Conservation (phyloP, 2,888 invertebrate genomes). For the Panzeria rudis region DNA sequence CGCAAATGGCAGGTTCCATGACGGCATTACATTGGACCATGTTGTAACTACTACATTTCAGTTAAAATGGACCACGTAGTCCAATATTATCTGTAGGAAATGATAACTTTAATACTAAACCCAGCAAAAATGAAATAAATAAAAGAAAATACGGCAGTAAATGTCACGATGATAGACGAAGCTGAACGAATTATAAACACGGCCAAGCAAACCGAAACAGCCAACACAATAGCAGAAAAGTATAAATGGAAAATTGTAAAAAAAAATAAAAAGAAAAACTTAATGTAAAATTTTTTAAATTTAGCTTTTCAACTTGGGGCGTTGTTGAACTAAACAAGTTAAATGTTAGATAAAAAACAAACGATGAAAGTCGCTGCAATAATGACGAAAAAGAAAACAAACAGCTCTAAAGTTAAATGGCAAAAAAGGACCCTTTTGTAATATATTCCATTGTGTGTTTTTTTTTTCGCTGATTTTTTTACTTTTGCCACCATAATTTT, state of each 20-base stretch:
- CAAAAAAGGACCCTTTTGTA: slow-evolving; percentile 48
- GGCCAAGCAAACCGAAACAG: slow-evolving; percentile 63
- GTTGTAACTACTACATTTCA: too few relatives aligned
- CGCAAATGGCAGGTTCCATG: too few relatives aligned
- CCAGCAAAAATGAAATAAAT: slow-evolving; percentile 54
- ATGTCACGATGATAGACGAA: slow-evolving; percentile 72
- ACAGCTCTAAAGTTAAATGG: slow-evolving; percentile 41
- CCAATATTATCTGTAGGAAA: too few relatives aligned
- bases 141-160: slow-evolving; percentile 65
- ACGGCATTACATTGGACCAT: too few relatives aligned
- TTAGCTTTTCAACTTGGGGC: slow-evolving; percentile 62
- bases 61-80: too few relatives aligned
- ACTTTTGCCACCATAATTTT: slow-evolving; percentile 65
- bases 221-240: neutral
- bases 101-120: neutral
- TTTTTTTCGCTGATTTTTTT: slow-evolving; percentile 27
- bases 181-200: slow-evolving; percentile 69
- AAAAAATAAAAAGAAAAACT: slow-evolving; percentile 9
- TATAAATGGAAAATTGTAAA: slow-evolving; percentile 40
- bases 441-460: slow-evolving; percentile 22
- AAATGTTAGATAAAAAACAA: slow-evolving; percentile 32
- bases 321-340: slow-evolving; percentile 62
- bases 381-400: slow-evolving; percentile 48
- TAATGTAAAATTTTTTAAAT: slow-evolving; percentile 69
- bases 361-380: slow-evolving; percentile 10